Evolutionary conservation across 1,140 invertebrate species (phyloP).

Genomic region (Lordiphosa collinella): DNA sequence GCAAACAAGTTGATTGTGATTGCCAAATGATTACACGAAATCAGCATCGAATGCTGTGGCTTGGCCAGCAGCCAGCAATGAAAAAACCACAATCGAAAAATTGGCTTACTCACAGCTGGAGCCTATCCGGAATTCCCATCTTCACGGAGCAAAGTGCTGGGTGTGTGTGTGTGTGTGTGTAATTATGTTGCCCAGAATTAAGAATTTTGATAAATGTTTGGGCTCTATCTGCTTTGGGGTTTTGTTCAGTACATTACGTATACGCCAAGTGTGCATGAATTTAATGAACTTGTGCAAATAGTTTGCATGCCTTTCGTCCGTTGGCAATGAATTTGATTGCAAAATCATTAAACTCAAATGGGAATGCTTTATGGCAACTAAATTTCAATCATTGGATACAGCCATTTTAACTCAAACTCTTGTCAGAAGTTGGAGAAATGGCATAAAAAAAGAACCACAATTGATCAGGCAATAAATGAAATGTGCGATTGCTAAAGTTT

Average conservation of each 20-base stretch:
- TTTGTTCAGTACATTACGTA: slow-evolving; percentile 32
- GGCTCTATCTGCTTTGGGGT: slow-evolving; percentile 3
- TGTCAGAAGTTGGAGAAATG: too few species aligned
- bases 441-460: neutral
- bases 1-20: slow-evolving; percentile 72
- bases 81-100: slow-evolving; percentile 27
- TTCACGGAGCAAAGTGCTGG: slow-evolving; percentile 18
- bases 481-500: slow-evolving; percentile 5
- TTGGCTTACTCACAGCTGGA: slow-evolving; percentile 18
- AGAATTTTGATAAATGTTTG: slow-evolving; percentile 50
- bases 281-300: slow-evolving; percentile 45
- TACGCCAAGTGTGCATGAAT: slow-evolving; percentile 16
- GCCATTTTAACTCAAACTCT: slow-evolving; percentile 13
- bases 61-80: slow-evolving; percentile 28
- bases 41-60: slow-evolving; percentile 9
- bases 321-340: slow-evolving; percentile 22
- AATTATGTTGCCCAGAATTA: slow-evolving; percentile 44
- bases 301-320: slow-evolving; percentile 16
- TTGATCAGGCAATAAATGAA: slow-evolving; percentile 11
- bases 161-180: slow-evolving; percentile 30
- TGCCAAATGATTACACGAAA: slow-evolving; percentile 69
- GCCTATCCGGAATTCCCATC: slow-evolving; percentile 2
- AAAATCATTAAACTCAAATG: slow-evolving; percentile 20
- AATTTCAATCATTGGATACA: slow-evolving; percentile 34
- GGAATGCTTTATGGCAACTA: slow-evolving; percentile 31